A percentile compares a stretch with the other conserved stretches of the same genome.
These are phyloP conservation scores for Rynchops niger DNA, from an alignment of 2,113 vertebrate genomes.

Conservation along the genomic window DNA sequence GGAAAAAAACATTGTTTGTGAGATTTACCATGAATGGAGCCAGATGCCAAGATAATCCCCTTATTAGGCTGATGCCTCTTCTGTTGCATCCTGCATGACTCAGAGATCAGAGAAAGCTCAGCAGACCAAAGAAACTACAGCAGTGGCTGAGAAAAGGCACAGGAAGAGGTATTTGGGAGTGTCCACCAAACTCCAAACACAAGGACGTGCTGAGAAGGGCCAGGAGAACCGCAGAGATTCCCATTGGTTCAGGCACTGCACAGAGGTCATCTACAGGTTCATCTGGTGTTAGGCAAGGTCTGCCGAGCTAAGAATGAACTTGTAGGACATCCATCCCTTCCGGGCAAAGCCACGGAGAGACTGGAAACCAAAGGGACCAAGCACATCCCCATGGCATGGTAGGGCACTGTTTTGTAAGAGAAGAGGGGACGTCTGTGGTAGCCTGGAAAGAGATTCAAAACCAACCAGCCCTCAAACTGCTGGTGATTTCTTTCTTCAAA, in stretches of 20 bases:
- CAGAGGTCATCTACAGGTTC: background rate
- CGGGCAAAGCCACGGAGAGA: background rate
- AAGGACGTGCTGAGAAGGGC: background rate
- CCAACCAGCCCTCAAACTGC: background rate
- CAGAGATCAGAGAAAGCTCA: background rate
- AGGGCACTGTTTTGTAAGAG: background rate
- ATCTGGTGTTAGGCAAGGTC: background rate
- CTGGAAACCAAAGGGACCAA: background rate
- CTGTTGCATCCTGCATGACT: slow-evolving; percentile 12
- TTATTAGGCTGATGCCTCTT: background rate
- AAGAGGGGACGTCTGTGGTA: accelerated
- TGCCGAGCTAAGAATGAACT: background rate
- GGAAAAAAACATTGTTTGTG: background rate
- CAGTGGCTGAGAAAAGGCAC: background rate
- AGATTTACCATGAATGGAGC: background rate
- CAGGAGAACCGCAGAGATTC: background rate
- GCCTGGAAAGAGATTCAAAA: background rate
- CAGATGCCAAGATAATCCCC: slow-evolving; percentile 41
- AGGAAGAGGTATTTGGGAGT: background rate
- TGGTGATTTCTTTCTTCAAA: background rate
- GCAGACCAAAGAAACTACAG: background rate
- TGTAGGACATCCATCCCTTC: background rate
- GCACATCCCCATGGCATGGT: background rate
- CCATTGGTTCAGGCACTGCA: accelerated
- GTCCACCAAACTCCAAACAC: background rate